phyloP scores from a whole-genome alignment of 1,140 invertebrate species.

The Leptestheria dahalacensis region DNA sequence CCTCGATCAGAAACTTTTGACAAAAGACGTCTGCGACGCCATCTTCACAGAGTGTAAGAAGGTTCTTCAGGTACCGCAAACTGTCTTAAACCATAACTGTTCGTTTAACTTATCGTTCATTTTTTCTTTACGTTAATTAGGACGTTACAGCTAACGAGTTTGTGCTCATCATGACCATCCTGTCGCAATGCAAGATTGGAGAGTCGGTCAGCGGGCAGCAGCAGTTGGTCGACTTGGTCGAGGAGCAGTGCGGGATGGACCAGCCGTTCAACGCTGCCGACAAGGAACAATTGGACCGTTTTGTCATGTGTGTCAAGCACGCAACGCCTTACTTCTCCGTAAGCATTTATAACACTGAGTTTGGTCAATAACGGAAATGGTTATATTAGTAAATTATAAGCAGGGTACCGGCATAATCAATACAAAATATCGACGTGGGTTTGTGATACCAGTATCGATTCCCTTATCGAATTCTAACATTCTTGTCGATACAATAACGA shows the following conservation, averaged over 20 bases:
- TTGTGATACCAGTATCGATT: no score
- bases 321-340: constrained; percentile 76
- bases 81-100: background rate
- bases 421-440: no score
- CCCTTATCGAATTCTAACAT: no score
- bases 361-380: no score
- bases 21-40: constrained; percentile 71
- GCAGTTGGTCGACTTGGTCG: constrained; percentile 60
- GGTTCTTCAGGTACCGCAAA: constrained; percentile 56
- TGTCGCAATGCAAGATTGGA: constrained; percentile 61
- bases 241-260: constrained; percentile 39
- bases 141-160: constrained; percentile 86
- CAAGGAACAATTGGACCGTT: constrained; percentile 56
- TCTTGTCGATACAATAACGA: no score
- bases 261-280: constrained; percentile 59
- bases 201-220: constrained; percentile 67
- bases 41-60: constrained; percentile 75
- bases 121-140: constrained; percentile 30
- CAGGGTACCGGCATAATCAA: no score
- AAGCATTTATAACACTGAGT: background rate
- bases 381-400: no score
- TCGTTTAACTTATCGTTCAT: background rate
- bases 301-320: constrained; percentile 69
- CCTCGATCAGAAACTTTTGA: constrained; percentile 57
- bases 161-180: constrained; percentile 68